Evolutionary conservation across 2,888 invertebrate genomes (phyloP).

Genomic region (Scaptomyza caliginosa): DNA sequence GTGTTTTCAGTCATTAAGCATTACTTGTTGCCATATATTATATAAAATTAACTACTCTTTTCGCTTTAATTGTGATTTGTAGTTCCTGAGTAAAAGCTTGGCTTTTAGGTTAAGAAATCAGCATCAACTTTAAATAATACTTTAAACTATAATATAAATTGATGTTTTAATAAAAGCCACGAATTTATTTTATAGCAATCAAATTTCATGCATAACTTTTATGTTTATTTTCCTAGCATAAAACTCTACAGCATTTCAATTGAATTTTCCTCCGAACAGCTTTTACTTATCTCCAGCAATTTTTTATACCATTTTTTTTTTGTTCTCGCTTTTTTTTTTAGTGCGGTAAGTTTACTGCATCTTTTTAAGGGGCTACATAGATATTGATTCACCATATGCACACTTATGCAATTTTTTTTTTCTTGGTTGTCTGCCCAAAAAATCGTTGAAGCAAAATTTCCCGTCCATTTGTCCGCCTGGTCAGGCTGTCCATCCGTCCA

Average conservation of each 20-base stretch:
- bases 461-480: slow-evolving; percentile 12
- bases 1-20: too few species aligned
- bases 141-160: too few species aligned
- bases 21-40: too few species aligned
- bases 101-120: too few species aligned
- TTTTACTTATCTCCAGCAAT: neutral
- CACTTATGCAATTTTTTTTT: slow-evolving; percentile 10
- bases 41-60: neutral
- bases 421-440: slow-evolving; percentile 52
- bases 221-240: neutral
- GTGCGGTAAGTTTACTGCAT: slow-evolving; percentile 14
- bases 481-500: slow-evolving; percentile 12
- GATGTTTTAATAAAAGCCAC: neutral
- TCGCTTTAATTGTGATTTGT: neutral
- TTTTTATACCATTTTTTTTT: slow-evolving; percentile 8
- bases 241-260: slow-evolving; percentile 2
- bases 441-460: slow-evolving; percentile 37
- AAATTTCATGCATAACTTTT: neutral
- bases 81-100: too few species aligned
- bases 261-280: slow-evolving; percentile 5
- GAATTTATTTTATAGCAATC: neutral
- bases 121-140: too few species aligned
- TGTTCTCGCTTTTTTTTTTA: too few species aligned
- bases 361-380: slow-evolving; percentile 3
- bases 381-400: neutral